phyloP scores from a whole-genome alignment of 2,888 invertebrate genomes.

The Drosophila borealis region DNA sequence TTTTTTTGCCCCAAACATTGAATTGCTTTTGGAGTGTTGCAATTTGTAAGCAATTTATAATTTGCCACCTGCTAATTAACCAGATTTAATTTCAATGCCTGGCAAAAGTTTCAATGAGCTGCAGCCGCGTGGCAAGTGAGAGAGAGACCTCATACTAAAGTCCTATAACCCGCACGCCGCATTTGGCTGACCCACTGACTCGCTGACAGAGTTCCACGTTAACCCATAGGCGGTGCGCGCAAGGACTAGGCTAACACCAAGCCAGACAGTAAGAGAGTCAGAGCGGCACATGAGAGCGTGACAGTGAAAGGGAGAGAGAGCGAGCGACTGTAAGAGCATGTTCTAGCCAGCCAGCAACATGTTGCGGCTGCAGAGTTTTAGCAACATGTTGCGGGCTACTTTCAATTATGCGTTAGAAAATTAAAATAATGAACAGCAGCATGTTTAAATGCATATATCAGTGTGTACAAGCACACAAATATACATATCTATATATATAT shows the following conservation, averaged over 20 bases:
- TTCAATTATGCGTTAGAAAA: slow-evolving; percentile 63
- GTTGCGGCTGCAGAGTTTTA: slow-evolving; percentile 2
- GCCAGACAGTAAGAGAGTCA: slow-evolving; percentile 7
- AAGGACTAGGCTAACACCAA: slow-evolving; percentile 38
- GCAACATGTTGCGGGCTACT: slow-evolving; percentile 59
- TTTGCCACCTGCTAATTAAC: slow-evolving; percentile 70
- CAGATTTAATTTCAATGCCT: slow-evolving; percentile 70
- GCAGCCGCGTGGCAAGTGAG: slow-evolving; percentile 22
- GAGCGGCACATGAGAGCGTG: not conserved
- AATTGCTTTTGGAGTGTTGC: slow-evolving; percentile 25
- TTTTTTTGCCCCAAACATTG: slow-evolving; percentile 32
- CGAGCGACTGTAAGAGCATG: slow-evolving; percentile 20
- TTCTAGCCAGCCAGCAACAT: slow-evolving; percentile 45
- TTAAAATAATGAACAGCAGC: slow-evolving; percentile 71
- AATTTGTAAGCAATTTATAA: slow-evolving; percentile 67
- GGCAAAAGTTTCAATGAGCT: slow-evolving; percentile 60
- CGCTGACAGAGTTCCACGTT: slow-evolving; percentile 76
- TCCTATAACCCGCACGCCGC: slow-evolving; percentile 26
- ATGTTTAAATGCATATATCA: slow-evolving; percentile 12
- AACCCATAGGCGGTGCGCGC: slow-evolving; percentile 51
- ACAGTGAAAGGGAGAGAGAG: slow-evolving; percentile 5
- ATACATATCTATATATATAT: not conserved
- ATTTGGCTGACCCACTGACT: slow-evolving; percentile 69
- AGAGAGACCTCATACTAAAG: not conserved
- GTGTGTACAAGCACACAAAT: slow-evolving; percentile 2